Conservation (phyloP, 2,113 vertebrate genomes). For the Mus pahari region DNA sequence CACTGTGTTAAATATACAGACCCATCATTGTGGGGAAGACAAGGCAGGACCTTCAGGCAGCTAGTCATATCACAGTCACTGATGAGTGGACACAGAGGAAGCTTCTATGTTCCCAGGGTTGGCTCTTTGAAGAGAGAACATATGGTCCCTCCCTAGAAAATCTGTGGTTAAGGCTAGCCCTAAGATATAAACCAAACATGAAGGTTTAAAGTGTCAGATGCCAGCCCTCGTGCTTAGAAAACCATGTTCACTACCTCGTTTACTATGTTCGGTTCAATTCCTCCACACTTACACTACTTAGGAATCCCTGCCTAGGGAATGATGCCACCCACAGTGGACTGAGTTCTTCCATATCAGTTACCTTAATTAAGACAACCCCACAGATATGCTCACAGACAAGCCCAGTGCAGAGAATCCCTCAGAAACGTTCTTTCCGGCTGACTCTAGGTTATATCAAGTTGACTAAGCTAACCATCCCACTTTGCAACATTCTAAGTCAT, state of each 20-base stretch:
- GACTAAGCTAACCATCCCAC: not conserved
- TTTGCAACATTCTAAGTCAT: not conserved
- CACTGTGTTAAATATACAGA: not conserved
- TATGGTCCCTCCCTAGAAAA: accelerated
- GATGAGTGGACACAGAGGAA: too few relatives aligned
- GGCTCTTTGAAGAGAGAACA: not conserved
- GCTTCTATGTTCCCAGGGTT: too few relatives aligned
- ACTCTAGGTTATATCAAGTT: not conserved
- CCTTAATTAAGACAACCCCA: not conserved
- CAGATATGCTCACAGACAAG: not conserved
- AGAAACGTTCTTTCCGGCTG: not conserved
- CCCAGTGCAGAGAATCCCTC: not conserved
- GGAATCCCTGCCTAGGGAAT: not conserved
- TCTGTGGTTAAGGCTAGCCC: too few relatives aligned
- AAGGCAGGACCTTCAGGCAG: not conserved
- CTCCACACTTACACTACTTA: not conserved
- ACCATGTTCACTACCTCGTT: not conserved
- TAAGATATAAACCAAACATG: not conserved
- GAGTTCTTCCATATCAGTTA: not conserved
- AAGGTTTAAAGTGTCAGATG: accelerated
- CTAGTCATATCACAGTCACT: not conserved
- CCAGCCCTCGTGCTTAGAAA: not conserved
- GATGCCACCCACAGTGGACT: not conserved
- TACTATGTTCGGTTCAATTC: not conserved
- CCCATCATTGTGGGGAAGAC: not conserved